Percentiles rank a stretch among this genome's conserved stretches.
Evolutionary conservation across 2,797 vertebrate species (phyloP).

Genomic region (Threskiornis aethiopicus): DNA sequence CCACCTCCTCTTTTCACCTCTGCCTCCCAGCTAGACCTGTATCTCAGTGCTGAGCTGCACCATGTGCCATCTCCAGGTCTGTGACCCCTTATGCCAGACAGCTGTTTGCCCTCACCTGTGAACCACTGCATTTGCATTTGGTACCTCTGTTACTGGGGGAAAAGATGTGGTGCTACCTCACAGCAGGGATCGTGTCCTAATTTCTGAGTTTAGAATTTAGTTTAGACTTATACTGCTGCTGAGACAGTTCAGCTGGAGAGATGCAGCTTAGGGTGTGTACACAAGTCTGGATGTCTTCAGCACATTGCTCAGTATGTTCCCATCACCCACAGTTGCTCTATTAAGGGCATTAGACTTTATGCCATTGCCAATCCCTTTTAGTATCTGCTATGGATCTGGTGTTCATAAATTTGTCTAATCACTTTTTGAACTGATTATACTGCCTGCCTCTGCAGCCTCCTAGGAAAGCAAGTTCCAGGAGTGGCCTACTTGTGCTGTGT

Average conservation of each 20-base stretch:
- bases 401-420: neutral
- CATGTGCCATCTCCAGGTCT: rapidly evolving
- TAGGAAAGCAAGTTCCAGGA: neutral
- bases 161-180: neutral
- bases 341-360: neutral
- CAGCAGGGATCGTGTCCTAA: rapidly evolving
- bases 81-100: neutral
- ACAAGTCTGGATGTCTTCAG: neutral
- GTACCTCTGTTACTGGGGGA: neutral
- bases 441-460: neutral
- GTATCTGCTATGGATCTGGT: neutral
- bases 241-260: neutral
- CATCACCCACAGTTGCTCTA: neutral
- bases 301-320: rapidly evolving
- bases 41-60: neutral
- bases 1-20: neutral
- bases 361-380: neutral
- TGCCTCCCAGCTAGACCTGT: neutral
- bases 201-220: neutral
- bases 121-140: neutral
- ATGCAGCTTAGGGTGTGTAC: neutral
- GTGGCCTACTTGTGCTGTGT: neutral
- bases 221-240: neutral
- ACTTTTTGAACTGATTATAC: neutral
- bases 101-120: neutral